These are phyloP conservation scores for Amphiprion clarkii DNA, from an alignment of 2,797 vertebrate genomes.

Conservation along the genomic window DNA sequence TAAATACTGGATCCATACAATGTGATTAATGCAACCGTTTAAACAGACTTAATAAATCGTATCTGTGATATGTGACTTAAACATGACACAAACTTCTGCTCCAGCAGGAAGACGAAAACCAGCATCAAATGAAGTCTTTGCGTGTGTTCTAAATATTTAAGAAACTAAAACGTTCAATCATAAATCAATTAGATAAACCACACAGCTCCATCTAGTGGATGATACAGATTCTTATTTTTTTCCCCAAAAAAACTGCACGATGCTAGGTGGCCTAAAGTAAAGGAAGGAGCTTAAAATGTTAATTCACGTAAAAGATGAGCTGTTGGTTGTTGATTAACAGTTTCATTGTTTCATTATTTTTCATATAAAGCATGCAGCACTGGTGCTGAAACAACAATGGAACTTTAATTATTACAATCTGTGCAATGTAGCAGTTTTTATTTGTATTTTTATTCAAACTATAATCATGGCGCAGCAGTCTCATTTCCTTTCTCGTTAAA, in stretches of 20 bases:
- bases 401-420: slow-evolving; percentile 7
- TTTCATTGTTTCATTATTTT: neutral
- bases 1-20: too few species aligned
- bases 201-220: slow-evolving; percentile 9
- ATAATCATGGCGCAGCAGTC: slow-evolving; percentile 21
- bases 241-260: neutral
- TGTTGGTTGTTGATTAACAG: neutral
- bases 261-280: neutral
- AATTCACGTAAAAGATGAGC: too few species aligned
- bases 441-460: slow-evolving; percentile 2
- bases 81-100: neutral
- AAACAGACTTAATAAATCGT: neutral
- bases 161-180: neutral
- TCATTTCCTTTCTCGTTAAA: slow-evolving; percentile 36
- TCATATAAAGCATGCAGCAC: neutral
- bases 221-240: neutral
- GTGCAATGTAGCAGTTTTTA: neutral
- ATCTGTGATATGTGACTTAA: neutral
- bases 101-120: too few species aligned
- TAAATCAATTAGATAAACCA: neutral
- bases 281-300: neutral
- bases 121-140: neutral
- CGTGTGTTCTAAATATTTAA: neutral
- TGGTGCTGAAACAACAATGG: neutral
- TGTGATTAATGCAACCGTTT: neutral